Conservation (phyloP, 2,797 vertebrate species). For the Pelochelys cantorii region DNA sequence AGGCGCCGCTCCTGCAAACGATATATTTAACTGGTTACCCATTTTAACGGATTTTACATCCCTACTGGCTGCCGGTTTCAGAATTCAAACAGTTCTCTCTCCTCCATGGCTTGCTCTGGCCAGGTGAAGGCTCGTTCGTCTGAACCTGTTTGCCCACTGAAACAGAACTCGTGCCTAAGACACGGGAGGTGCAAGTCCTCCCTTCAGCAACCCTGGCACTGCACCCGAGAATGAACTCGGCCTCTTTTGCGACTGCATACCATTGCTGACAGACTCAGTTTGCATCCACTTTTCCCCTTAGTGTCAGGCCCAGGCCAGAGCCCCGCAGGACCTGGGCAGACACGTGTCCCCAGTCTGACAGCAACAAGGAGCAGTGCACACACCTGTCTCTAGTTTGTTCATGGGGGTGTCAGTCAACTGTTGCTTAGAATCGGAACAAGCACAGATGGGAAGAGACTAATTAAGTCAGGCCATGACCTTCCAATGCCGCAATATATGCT, state of each 20-base stretch:
- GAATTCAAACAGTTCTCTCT: not conserved
- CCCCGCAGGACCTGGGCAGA: not conserved
- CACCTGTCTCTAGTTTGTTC: not conserved
- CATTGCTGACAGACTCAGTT: not conserved
- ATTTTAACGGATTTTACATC: not conserved
- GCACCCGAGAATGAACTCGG: not conserved
- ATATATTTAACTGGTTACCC: too few relatives aligned
- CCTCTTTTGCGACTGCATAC: not conserved
- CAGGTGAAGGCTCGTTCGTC: not conserved
- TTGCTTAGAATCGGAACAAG: not conserved
- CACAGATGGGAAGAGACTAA: not conserved
- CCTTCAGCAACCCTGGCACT: not conserved
- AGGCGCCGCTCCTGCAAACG: too few relatives aligned
- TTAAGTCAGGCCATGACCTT: not conserved
- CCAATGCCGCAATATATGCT: not conserved
- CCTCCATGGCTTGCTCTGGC: fast-evolving
- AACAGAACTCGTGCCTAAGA: not conserved
- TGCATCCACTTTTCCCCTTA: not conserved
- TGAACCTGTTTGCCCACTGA: not conserved
- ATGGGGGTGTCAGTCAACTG: not conserved
- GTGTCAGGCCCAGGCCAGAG: not conserved
- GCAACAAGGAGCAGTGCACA: not conserved
- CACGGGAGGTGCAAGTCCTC: too few relatives aligned
- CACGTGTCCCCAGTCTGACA: not conserved
- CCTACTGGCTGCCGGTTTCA: not conserved